A percentile compares a stretch with the other conserved stretches of the same genome.
Evolutionary conservation across 2,888 invertebrate species (phyloP).

Genomic region (Gasteruption jaculator): DNA sequence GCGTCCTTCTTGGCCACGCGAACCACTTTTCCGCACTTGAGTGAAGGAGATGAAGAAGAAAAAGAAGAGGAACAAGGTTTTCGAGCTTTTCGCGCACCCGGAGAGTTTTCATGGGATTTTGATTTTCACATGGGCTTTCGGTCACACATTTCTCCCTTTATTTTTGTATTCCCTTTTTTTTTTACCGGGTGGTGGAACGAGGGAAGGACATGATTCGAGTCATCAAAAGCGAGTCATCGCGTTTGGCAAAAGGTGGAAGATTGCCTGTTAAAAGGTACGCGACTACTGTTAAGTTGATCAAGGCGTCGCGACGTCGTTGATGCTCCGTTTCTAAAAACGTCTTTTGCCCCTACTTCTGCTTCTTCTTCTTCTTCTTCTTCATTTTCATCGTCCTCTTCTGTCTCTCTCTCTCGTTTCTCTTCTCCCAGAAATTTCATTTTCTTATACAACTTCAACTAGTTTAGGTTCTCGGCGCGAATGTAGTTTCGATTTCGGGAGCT

Average conservation of each 20-base stretch:
- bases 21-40: conserved; percentile 43
- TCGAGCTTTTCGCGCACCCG: too few relatives aligned
- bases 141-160: conserved; percentile 24
- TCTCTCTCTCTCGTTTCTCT: conserved; percentile 24
- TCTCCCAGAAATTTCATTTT: too few relatives aligned
- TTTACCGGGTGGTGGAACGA: neutral
- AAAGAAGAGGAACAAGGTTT: too few relatives aligned
- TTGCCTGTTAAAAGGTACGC: conserved; percentile 49
- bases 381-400: conserved; percentile 23
- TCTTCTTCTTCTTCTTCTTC: conserved; percentile 19
- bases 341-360: conserved; percentile 38
- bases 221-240: conserved; percentile 41
- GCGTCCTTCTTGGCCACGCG: conserved; percentile 44
- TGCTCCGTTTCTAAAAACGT: conserved; percentile 50
- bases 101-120: too few relatives aligned
- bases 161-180: conserved; percentile 21
- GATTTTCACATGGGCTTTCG: too few relatives aligned
- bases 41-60: too few relatives aligned
- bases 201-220: conserved; percentile 4
- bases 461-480: too few relatives aligned
- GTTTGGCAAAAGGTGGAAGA: conserved; percentile 50
- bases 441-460: too few relatives aligned
- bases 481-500: too few relatives aligned
- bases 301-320: conserved; percentile 47
- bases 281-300: conserved; percentile 46